Conservation (phyloP, 2,113 vertebrate species). For the Nothobranchius kuhntae region DNA sequence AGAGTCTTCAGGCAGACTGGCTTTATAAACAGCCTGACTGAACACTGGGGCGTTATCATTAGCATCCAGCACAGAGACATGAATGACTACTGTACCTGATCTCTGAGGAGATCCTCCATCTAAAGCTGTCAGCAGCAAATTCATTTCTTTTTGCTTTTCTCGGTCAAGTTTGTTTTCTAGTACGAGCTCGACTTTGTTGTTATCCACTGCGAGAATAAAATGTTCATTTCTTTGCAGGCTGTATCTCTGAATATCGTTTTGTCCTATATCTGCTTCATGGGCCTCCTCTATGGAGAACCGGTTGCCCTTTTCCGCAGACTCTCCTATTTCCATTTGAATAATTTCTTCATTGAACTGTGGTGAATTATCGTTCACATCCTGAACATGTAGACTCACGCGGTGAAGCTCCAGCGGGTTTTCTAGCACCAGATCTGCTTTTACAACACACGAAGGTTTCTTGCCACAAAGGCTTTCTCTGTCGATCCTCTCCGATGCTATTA, state of each 20-base stretch:
- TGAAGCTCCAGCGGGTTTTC: slow-evolving; percentile 67
- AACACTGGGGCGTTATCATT: no score
- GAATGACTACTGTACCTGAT: no score
- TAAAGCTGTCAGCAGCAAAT: not conserved
- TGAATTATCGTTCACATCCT: slow-evolving; percentile 82
- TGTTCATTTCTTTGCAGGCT: slow-evolving; percentile 63
- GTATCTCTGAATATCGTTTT: slow-evolving; percentile 76
- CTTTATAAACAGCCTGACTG: no score
- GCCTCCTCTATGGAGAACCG: slow-evolving; percentile 72
- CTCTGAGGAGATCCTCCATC: no score
- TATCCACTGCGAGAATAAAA: slow-evolving; percentile 73
- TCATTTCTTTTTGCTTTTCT: slow-evolving; percentile 22
- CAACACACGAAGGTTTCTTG: slow-evolving; percentile 45
- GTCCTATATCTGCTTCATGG: slow-evolving; percentile 75
- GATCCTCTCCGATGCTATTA: slow-evolving; percentile 50
- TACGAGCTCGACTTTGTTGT: slow-evolving; percentile 47
- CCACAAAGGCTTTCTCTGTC: slow-evolving; percentile 63
- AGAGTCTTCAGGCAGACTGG: no score
- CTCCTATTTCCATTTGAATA: slow-evolving; percentile 63
- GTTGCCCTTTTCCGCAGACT: slow-evolving; percentile 63
- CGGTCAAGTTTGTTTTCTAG: slow-evolving; percentile 63
- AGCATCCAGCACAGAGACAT: no score
- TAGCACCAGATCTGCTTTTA: slow-evolving; percentile 64
- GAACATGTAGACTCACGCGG: slow-evolving; percentile 64
- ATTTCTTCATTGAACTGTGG: slow-evolving; percentile 49